Evolutionary conservation across 2,113 vertebrate species (phyloP).

Genomic region (Ophthalmolycus amberensis): DNA sequence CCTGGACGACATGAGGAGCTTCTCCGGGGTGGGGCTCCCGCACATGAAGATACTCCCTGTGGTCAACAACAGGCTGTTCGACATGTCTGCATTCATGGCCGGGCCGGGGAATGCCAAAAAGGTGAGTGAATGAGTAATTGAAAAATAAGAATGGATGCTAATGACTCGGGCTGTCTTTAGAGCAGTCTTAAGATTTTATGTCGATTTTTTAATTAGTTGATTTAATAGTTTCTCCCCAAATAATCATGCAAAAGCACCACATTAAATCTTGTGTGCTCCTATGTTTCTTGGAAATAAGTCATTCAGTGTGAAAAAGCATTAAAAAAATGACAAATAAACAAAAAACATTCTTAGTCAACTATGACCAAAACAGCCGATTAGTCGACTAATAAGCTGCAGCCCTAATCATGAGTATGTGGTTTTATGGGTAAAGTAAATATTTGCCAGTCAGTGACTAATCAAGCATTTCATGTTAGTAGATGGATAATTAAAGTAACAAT

Average conservation of each 20-base stretch:
- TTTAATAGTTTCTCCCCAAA: background rate
- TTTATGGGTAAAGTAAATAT: background rate
- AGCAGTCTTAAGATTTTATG: no score
- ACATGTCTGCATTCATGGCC: conserved; percentile 99
- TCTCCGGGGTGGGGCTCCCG: conserved; percentile 90
- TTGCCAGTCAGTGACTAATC: background rate
- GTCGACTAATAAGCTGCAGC: background rate
- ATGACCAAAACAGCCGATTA: no score
- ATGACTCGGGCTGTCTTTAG: background rate
- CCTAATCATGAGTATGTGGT: background rate
- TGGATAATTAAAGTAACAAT: background rate
- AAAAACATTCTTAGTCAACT: no score
- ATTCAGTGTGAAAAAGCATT: no score
- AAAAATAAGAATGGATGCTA: background rate
- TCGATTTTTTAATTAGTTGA: background rate
- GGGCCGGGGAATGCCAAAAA: conserved; percentile 98
- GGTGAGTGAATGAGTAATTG: conserved; percentile 47
- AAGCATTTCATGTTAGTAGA: background rate
- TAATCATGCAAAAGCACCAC: background rate
- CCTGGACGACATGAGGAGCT: conserved; percentile 90
- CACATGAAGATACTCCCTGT: conserved; percentile 96
- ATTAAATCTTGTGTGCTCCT: background rate
- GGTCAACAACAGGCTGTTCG: conserved; percentile 97
- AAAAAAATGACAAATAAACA: no score
- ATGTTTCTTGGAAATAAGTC: no score